A percentile compares a stretch with the other conserved stretches of the same genome.
Conservation (phyloP, 2,888 invertebrate species). For the Automeris io region DNA sequence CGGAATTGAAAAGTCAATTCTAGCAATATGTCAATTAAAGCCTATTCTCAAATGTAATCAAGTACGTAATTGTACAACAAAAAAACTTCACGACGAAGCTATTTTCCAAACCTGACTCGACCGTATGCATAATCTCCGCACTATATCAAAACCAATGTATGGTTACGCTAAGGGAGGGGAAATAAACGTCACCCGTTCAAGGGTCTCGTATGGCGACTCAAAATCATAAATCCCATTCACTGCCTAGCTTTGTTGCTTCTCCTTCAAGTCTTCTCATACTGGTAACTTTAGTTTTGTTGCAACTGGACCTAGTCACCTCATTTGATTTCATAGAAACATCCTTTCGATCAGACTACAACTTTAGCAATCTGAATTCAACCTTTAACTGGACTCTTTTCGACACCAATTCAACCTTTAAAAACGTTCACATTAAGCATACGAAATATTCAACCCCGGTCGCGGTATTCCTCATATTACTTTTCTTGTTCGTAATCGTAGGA, state of each 20-base stretch:
- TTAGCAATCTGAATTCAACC: constrained; percentile 44
- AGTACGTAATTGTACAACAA: constrained; percentile 47
- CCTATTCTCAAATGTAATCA: constrained; percentile 51
- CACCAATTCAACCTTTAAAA: constrained; percentile 37
- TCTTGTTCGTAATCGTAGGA: constrained; percentile 85
- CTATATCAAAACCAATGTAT: constrained; percentile 64
- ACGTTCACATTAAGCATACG: constrained; percentile 52
- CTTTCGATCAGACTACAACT: constrained; percentile 36
- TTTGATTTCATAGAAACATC: constrained; percentile 42
- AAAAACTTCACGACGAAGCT: constrained; percentile 55
- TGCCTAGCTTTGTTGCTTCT: constrained; percentile 75
- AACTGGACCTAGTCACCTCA: constrained; percentile 43
- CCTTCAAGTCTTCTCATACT: constrained; percentile 72
- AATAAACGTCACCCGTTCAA: constrained; percentile 55
- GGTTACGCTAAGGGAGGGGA: constrained; percentile 55
- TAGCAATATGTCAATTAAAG: constrained; percentile 66
- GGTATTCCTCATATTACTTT: constrained; percentile 83
- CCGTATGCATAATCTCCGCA: constrained; percentile 10
- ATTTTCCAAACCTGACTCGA: constrained; percentile 64
- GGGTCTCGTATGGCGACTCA: constrained; percentile 75
- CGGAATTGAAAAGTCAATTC: constrained; percentile 50
- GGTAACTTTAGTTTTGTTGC: constrained; percentile 51
- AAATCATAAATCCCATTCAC: constrained; percentile 60
- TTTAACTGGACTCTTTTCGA: constrained; percentile 54
- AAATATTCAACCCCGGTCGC: constrained; percentile 69